Percentiles rank a stretch among this genome's conserved stretches.
Conservation (phyloP, 2,113 vertebrate genomes). For the Syngnathoides biaculeatus region DNA sequence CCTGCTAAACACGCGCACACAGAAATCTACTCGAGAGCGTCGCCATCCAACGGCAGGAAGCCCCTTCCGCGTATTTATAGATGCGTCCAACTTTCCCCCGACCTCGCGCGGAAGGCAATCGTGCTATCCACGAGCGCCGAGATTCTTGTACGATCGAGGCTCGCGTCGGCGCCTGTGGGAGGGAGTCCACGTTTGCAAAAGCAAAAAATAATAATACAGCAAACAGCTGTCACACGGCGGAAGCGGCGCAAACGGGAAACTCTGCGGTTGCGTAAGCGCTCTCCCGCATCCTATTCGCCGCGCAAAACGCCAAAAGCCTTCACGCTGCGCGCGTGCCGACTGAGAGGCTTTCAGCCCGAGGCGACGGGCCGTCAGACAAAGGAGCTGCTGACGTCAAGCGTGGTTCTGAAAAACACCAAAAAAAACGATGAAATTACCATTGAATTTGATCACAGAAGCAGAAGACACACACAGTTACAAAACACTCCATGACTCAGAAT, state of each 20-base stretch:
- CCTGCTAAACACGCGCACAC: neutral
- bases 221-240: slow-evolving; percentile 43
- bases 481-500: too few relatives aligned
- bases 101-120: slow-evolving; percentile 61
- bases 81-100: too few relatives aligned
- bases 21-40: slow-evolving; percentile 33
- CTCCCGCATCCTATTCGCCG: neutral
- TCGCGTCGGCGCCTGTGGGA: too few relatives aligned
- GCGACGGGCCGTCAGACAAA: slow-evolving; percentile 49
- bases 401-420: too few relatives aligned
- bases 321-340: slow-evolving; percentile 50
- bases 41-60: slow-evolving; percentile 45
- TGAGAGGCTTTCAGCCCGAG: slow-evolving; percentile 52
- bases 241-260: slow-evolving; percentile 24
- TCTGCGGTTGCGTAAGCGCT: slow-evolving; percentile 8
- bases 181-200: too few relatives aligned
- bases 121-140: slow-evolving; percentile 36
- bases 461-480: too few relatives aligned
- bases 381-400: slow-evolving; percentile 30
- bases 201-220: slow-evolving; percentile 44
- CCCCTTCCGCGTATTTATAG: slow-evolving; percentile 61
- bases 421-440: neutral
- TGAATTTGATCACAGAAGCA: neutral
- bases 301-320: slow-evolving; percentile 29
- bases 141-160: too few relatives aligned